Conservation (phyloP, 2,113 vertebrate genomes). For the Elephas maximus region DNA sequence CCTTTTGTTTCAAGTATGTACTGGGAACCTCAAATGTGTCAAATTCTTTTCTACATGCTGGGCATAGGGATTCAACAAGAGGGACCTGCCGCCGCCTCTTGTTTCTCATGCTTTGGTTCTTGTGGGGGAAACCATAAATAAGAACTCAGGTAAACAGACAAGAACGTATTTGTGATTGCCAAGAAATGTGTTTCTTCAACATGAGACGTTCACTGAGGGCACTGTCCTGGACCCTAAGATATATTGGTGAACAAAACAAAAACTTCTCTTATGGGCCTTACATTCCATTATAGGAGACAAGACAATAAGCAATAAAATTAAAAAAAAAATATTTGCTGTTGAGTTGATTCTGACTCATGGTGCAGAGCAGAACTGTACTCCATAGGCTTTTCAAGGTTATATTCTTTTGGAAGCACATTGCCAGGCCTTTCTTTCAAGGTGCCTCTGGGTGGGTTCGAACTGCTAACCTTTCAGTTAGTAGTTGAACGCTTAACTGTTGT, state of each 20-base stretch:
- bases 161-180: background rate
- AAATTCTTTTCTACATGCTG: background rate
- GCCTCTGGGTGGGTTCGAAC: background rate
- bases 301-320: background rate
- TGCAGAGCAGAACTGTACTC: background rate
- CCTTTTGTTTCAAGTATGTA: slow-evolving; percentile 53
- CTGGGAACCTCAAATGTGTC: background rate
- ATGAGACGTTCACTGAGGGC: background rate
- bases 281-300: background rate
- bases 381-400: background rate
- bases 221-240: background rate
- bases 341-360: too few species aligned
- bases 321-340: too few species aligned
- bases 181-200: background rate
- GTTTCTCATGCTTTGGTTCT: background rate
- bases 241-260: background rate
- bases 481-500: background rate
- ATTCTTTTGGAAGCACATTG: background rate
- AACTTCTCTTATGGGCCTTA: background rate
- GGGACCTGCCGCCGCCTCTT: background rate
- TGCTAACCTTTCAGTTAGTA: background rate
- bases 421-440: background rate
- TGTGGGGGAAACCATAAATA: background rate
- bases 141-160: background rate
- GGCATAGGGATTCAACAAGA: background rate